Evolutionary conservation across 2,888 invertebrate genomes (phyloP).

Genomic region (Drosophila leonis): DNA sequence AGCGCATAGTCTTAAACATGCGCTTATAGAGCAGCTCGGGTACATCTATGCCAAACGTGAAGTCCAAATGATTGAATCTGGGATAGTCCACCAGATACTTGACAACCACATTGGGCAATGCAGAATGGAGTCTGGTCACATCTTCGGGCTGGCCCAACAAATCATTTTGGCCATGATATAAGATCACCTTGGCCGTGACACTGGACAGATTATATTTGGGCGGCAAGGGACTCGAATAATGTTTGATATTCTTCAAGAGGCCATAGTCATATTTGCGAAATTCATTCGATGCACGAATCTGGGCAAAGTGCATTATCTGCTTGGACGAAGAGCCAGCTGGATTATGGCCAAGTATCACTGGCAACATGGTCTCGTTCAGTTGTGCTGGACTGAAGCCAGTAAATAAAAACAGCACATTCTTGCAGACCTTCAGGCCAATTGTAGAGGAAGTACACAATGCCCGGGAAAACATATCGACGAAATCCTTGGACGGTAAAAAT

Average conservation of each 20-base stretch:
- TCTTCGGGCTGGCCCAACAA: slow-evolving; percentile 88
- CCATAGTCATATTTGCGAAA: slow-evolving; percentile 88
- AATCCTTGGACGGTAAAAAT: slow-evolving; percentile 87
- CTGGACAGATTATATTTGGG: slow-evolving; percentile 87
- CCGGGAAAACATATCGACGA: slow-evolving; percentile 86
- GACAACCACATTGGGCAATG: slow-evolving; percentile 81
- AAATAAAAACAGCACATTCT: slow-evolving; percentile 89
- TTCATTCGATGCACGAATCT: slow-evolving; percentile 86
- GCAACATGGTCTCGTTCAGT: slow-evolving; percentile 88
- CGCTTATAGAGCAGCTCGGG: slow-evolving; percentile 87
- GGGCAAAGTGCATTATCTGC: slow-evolving; percentile 91
- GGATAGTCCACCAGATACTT: slow-evolving; percentile 87
- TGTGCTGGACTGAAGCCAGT: slow-evolving; percentile 88
- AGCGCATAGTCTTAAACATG: slow-evolving; percentile 86
- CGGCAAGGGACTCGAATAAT: slow-evolving; percentile 87
- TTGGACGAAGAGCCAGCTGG: slow-evolving; percentile 90
- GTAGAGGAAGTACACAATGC: slow-evolving; percentile 87
- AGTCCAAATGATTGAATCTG: slow-evolving; percentile 90
- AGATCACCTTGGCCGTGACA: slow-evolving; percentile 88
- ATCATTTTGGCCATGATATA: slow-evolving; percentile 89
- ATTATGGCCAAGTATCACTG: slow-evolving; percentile 88
- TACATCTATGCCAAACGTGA: slow-evolving; percentile 89
- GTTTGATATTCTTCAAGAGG: slow-evolving; percentile 86
- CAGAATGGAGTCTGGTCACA: slow-evolving; percentile 84
- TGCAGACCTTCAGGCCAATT: slow-evolving; percentile 87